Percentiles rank a stretch among this genome's conserved stretches.
Evolutionary conservation across 2,113 vertebrate species (phyloP).

Genomic region (Synodontis membranacea): DNA sequence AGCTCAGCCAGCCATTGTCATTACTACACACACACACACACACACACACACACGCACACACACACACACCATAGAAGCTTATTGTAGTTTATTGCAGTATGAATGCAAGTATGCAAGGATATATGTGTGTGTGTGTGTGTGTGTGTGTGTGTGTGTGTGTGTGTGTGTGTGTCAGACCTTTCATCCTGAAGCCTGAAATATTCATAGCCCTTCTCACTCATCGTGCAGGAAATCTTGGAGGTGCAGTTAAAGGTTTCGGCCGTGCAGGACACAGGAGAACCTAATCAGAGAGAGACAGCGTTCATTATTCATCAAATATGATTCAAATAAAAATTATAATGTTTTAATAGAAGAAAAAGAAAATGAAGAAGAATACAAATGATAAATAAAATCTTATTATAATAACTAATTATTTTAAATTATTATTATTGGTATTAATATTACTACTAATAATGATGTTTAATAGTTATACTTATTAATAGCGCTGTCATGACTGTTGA

Average conservation of each 20-base stretch:
- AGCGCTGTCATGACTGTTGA: no score
- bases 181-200: conserved; percentile 62
- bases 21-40: conserved; percentile 50
- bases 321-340: background rate
- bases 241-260: conserved; percentile 59
- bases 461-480: background rate
- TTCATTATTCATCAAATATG: background rate
- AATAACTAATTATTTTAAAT: background rate
- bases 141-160: background rate
- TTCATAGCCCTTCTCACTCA: conserved; percentile 19
- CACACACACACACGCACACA: background rate
- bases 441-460: background rate
- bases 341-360: background rate
- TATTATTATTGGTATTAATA: no score
- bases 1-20: conserved; percentile 57
- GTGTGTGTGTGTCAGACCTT: conserved; percentile 59
- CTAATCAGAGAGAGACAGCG: conserved; percentile 45
- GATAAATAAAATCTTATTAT: no score
- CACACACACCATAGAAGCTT: background rate
- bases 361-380: background rate
- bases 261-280: conserved; percentile 52
- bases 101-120: background rate
- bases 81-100: background rate
- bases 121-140: background rate
- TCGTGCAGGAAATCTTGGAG: conserved; percentile 63